Evolutionary conservation across 1,140 invertebrate genomes (phyloP).

Genomic region (Luehdorfia chinensis): DNA sequence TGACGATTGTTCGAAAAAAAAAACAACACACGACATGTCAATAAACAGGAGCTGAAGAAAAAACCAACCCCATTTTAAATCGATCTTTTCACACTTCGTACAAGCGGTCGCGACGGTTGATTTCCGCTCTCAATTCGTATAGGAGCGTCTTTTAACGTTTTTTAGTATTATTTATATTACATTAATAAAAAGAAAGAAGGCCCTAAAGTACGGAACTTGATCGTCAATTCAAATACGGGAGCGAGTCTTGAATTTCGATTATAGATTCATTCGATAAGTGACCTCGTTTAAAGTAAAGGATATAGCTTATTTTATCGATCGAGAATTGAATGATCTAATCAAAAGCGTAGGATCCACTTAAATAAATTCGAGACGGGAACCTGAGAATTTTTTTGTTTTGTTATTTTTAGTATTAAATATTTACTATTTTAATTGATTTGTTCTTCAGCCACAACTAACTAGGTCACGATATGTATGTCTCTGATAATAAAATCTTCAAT

Average conservation of each 20-base stretch:
- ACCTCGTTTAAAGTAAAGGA: conserved; percentile 66
- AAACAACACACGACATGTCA: conserved; percentile 48
- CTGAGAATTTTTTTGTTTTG: conserved; percentile 18
- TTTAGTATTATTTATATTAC: conserved; percentile 38
- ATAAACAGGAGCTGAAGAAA: conserved; percentile 49
- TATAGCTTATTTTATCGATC: conserved; percentile 72
- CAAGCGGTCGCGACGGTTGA: conserved; percentile 67
- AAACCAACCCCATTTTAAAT: conserved; percentile 61
- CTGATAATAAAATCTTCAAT: too few species aligned
- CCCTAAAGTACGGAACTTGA: conserved; percentile 44
- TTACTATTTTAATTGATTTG: too few species aligned
- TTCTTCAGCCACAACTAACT: too few species aligned
- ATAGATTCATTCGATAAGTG: conserved; percentile 73
- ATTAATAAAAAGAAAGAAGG: conserved; percentile 42
- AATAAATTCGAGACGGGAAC: conserved; percentile 24
- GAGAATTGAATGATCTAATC: conserved; percentile 55
- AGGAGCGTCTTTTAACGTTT: conserved; percentile 55
- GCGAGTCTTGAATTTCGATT: conserved; percentile 65
- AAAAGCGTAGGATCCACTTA: conserved; percentile 39
- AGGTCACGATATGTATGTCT: too few species aligned
- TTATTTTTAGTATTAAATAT: too few species aligned
- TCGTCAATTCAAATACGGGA: conserved; percentile 62
- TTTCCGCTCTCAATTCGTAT: conserved; percentile 73
- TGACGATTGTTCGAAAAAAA: conserved; percentile 21
- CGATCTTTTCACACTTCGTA: conserved; percentile 74